Conservation (phyloP, 2,797 vertebrate genomes). For the Fistularia commersonii region DNA sequence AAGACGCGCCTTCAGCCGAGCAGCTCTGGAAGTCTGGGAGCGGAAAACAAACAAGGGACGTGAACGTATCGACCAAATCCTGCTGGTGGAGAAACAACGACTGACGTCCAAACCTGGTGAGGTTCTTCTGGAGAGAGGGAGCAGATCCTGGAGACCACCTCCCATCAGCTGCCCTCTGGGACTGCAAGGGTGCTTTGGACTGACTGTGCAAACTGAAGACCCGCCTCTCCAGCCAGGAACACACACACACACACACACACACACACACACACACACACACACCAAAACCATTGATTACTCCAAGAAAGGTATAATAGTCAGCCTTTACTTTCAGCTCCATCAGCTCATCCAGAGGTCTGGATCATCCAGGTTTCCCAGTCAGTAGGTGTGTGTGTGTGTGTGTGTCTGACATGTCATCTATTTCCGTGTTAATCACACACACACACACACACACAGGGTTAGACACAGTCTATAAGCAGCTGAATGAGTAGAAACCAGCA, state of each 20-base stretch:
- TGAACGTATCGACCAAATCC: too few relatives aligned
- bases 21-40: too few relatives aligned
- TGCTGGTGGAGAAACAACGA: too few relatives aligned
- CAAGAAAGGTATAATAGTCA: slow-evolving; percentile 57
- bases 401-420: background rate
- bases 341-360: slow-evolving; percentile 63
- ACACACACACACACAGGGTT: too few relatives aligned
- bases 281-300: slow-evolving; percentile 62
- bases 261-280: slow-evolving; percentile 31
- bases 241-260: slow-evolving; percentile 29
- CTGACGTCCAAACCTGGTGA: too few relatives aligned
- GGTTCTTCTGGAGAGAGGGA: too few relatives aligned
- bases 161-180: too few relatives aligned
- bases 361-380: slow-evolving; percentile 27
- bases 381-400: slow-evolving; percentile 5
- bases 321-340: slow-evolving; percentile 62
- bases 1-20: too few relatives aligned
- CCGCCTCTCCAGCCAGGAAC: slow-evolving; percentile 29
- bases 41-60: too few relatives aligned
- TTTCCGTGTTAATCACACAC: too few relatives aligned
- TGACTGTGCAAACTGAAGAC: slow-evolving; percentile 24
- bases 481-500: background rate
- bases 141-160: too few relatives aligned
- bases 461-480: background rate
- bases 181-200: too few relatives aligned